Conservation (phyloP, 2,888 invertebrate species). For the Bellardia bayeri region DNA sequence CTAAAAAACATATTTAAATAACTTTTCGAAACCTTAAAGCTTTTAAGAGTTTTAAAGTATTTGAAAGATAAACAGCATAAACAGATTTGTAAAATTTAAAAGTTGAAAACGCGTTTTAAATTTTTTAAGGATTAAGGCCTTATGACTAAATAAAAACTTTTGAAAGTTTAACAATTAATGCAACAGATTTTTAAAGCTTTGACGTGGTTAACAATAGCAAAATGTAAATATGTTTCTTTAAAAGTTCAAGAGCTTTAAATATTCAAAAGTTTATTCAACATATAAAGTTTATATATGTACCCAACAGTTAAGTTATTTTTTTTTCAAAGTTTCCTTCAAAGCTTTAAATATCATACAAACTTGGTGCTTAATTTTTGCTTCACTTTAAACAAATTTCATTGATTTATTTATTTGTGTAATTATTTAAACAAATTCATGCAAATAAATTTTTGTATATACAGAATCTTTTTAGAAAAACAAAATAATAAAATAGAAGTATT, state of each 20-base stretch:
- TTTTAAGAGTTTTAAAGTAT: not conserved
- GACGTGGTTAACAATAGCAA: too few species aligned
- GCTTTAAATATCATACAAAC: not conserved
- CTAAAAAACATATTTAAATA: not conserved
- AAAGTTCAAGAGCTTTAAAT: not conserved
- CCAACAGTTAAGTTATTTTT: too few species aligned
- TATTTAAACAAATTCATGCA: slow-evolving; percentile 55
- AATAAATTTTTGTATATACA: slow-evolving; percentile 47
- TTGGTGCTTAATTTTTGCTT: slow-evolving; percentile 48
- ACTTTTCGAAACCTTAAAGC: not conserved
- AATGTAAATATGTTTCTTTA: too few species aligned
- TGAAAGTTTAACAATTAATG: too few species aligned
- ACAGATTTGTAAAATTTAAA: too few species aligned
- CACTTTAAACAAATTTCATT: not conserved
- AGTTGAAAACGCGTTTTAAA: too few species aligned
- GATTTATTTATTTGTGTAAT: slow-evolving; percentile 5
- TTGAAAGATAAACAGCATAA: not conserved
- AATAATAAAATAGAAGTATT: not conserved
- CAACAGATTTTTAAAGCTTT: too few species aligned
- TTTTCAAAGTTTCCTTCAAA: too few species aligned
- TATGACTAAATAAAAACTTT: too few species aligned
- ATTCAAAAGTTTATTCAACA: too few species aligned
- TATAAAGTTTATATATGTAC: too few species aligned
- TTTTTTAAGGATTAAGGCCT: too few species aligned
- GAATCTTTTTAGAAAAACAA: slow-evolving; percentile 11